phyloP scores from a whole-genome alignment of 1,140 invertebrate species.

The Drosophila sproati region DNA sequence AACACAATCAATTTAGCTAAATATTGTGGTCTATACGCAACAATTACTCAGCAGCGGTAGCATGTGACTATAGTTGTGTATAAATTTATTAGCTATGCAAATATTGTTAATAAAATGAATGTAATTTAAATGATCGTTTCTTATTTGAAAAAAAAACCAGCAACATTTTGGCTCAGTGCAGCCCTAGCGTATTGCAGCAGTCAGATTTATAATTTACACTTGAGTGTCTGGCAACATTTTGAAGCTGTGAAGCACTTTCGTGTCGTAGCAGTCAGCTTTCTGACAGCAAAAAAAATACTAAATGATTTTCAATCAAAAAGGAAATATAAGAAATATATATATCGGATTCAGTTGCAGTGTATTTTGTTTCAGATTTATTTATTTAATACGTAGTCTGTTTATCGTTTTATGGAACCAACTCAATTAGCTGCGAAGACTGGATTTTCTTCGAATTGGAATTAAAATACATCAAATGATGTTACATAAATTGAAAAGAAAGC shows the following conservation, averaged over 20 bases:
- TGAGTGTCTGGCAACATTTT: neutral
- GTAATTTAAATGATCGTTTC: neutral
- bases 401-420: too few species aligned
- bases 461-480: too few species aligned
- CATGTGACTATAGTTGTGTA: constrained; percentile 7
- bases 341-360: too few species aligned
- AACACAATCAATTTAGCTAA: constrained; percentile 15
- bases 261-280: constrained; percentile 12
- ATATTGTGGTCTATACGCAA: constrained; percentile 11
- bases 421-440: too few species aligned
- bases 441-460: too few species aligned
- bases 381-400: too few species aligned
- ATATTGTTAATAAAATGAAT: constrained; percentile 29
- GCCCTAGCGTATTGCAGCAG: neutral
- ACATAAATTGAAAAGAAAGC: too few species aligned
- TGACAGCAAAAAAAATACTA: neutral
- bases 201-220: constrained; percentile 5
- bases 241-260: neutral
- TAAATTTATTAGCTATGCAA: constrained; percentile 15
- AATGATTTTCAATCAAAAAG: neutral
- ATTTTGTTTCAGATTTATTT: too few species aligned
- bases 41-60: constrained; percentile 23
- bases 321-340: too few species aligned
- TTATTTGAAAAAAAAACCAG: neutral
- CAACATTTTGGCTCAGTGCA: neutral